Percentiles rank a stretch among this genome's conserved stretches.
Evolutionary conservation across 2,888 invertebrate genomes (phyloP).

Genomic region (Perithous albicinctus): DNA sequence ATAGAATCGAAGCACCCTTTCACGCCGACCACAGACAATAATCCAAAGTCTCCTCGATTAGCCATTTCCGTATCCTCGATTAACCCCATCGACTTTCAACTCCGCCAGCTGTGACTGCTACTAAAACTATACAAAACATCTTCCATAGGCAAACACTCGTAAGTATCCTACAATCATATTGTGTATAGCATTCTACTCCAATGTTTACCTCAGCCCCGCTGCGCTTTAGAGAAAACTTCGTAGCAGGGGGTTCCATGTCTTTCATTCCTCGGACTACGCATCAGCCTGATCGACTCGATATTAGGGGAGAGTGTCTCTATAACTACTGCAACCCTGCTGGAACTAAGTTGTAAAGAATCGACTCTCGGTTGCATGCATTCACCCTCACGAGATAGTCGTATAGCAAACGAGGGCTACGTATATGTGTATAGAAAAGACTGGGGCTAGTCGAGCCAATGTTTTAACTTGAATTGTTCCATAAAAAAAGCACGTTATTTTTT

Average conservation of each 20-base stretch:
- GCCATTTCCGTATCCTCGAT: conserved; percentile 13
- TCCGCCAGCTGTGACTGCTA: neutral
- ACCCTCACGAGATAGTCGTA: conserved; percentile 21
- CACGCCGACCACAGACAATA: neutral
- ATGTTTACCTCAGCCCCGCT: conserved; percentile 13
- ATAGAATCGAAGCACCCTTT: neutral
- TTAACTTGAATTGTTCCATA: no score
- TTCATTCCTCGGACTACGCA: neutral
- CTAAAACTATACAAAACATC: neutral
- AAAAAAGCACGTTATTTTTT: no score
- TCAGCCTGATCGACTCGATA: conserved; percentile 4
- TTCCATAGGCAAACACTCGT: conserved; percentile 1
- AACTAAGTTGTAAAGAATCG: conserved; percentile 61
- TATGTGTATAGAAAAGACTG: no score
- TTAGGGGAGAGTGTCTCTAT: conserved; percentile 41
- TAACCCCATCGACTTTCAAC: conserved; percentile 37
- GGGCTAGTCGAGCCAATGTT: no score
- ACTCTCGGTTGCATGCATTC: conserved; percentile 57
- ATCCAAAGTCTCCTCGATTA: conserved; percentile 18
- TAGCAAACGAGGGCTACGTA: conserved; percentile 3
- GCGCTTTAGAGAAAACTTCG: neutral
- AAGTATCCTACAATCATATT: conserved; percentile 13
- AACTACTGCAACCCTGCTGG: conserved; percentile 39
- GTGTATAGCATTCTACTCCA: neutral
- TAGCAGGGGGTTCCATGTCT: neutral